These are phyloP conservation scores for Mesembrinibis cayennensis DNA, from an alignment of 2,113 vertebrate genomes.

Conservation along the genomic window DNA sequence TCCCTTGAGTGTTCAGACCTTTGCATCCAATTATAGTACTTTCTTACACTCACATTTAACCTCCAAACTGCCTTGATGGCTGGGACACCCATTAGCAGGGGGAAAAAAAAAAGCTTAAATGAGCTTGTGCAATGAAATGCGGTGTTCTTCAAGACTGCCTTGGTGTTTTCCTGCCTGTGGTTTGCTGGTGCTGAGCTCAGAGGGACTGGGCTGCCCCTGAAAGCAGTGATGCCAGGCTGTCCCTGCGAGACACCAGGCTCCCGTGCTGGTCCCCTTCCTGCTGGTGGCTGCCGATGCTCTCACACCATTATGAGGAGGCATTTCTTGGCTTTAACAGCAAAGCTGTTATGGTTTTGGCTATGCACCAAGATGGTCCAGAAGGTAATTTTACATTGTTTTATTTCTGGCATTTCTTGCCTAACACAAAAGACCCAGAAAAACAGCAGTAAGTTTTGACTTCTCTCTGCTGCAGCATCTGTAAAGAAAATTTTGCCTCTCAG, in stretches of 20 bases:
- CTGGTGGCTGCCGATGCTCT: background rate
- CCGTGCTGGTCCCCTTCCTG: background rate
- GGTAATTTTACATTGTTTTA: background rate
- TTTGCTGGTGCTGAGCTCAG: background rate
- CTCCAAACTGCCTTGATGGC: background rate
- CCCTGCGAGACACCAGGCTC: fast-evolving
- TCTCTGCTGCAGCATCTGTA: background rate
- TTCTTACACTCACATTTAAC: background rate
- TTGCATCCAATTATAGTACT: slow-evolving; percentile 24
- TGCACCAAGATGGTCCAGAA: background rate
- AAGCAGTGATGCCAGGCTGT: background rate
- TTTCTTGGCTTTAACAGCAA: background rate
- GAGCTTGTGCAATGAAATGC: background rate
- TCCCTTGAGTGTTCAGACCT: background rate
- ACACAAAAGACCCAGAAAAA: background rate
- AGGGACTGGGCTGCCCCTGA: background rate
- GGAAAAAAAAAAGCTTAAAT: background rate
- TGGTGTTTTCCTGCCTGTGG: background rate
- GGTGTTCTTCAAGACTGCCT: background rate
- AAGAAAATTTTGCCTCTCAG: background rate
- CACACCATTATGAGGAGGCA: background rate
- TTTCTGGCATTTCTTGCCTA: background rate
- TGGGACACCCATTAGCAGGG: background rate
- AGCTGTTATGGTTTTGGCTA: background rate
- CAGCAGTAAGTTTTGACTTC: background rate